These are phyloP conservation scores for Siphlonurus alternatus DNA, from an alignment of 2,888 invertebrate species.

Conservation along the genomic window DNA sequence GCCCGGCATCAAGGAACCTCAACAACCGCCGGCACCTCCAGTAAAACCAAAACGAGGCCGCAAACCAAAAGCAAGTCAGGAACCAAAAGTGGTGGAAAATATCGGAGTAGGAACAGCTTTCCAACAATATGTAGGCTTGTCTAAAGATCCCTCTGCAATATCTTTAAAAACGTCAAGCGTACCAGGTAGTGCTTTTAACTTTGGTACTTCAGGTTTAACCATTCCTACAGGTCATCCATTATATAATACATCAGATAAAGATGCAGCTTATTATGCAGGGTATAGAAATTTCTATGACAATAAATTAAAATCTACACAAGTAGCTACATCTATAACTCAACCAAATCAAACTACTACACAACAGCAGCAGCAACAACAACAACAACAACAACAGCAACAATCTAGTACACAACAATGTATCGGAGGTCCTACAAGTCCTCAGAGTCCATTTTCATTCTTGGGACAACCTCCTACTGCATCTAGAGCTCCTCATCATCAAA, in stretches of 20 bases:
- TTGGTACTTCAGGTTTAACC: constrained; percentile 38
- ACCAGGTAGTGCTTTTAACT: constrained; percentile 71
- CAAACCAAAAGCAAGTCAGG: constrained; percentile 16
- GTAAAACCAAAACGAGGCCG: constrained; percentile 12
- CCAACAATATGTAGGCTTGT: constrained; percentile 38
- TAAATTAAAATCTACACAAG: background rate
- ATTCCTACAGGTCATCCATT: background rate
- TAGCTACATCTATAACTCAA: background rate
- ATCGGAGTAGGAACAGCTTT: constrained; percentile 33
- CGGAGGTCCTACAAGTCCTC: background rate
- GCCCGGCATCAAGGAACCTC: constrained; percentile 25
- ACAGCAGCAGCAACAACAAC: background rate
- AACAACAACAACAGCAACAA: background rate
- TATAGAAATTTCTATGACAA: background rate
- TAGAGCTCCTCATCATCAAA: background rate
- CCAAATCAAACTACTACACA: no score
- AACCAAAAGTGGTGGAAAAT: constrained; percentile 16
- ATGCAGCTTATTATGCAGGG: background rate
- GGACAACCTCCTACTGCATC: background rate
- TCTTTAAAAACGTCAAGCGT: constrained; percentile 51
- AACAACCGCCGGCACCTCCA: constrained; percentile 16
- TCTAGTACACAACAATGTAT: background rate
- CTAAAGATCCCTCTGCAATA: constrained; percentile 29
- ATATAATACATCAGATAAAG: background rate
- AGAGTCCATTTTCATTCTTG: background rate